Evolutionary conservation across 2,888 invertebrate genomes (phyloP), one percentile per base, ranked within the genome.

Genomic region (Andrena dorsata): DNA sequence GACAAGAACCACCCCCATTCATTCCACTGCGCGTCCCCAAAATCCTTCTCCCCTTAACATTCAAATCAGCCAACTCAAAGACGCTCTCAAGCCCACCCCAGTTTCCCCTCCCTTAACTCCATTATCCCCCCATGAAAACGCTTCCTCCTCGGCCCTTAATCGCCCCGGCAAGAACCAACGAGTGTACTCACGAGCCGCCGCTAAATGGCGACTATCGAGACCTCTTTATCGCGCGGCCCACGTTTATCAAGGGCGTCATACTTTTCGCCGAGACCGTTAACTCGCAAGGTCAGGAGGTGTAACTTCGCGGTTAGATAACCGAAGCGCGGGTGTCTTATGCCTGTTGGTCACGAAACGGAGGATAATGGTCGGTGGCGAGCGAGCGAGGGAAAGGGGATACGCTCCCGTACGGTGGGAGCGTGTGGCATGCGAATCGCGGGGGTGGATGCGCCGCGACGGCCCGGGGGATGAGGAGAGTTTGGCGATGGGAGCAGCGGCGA

Each of bases 331-430:
- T 61, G 77, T 85, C 81, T 86, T 81, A 79, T 77, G 58, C 68
- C 66, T 68, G 81, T 82, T 78, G 85, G 85, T 83, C 87, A 87
- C 82, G 85, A 64, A 83, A 87, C 23, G 60, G 51, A 13, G 41
- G 56, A 71, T 76, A 80, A 86, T 64, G 71, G 63, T 26, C 56
- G 58, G 49, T 61, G 16, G 28, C 8, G 10, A 47, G 32, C 60
- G 58, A n/a, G 51, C 20, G 51, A 32, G 20, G 3, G 64, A 61
- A 68, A 69, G 53, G 0, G 64, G 28, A 28, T 35, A 13, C 23
- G 41, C 61, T 30, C 28, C 47, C n/a, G 61, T 61, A 8, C n/a
- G 28, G 4, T n/a, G 20, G 13, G 47, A 16, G 58, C n/a, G 30
- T 35, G 51, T 5, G 23, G 32, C 28, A 10, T 20, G 30, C 49